These are phyloP conservation scores for Drosophila sturtevanti DNA, from an alignment of 1,140 invertebrate genomes.

Conservation along the genomic window DNA sequence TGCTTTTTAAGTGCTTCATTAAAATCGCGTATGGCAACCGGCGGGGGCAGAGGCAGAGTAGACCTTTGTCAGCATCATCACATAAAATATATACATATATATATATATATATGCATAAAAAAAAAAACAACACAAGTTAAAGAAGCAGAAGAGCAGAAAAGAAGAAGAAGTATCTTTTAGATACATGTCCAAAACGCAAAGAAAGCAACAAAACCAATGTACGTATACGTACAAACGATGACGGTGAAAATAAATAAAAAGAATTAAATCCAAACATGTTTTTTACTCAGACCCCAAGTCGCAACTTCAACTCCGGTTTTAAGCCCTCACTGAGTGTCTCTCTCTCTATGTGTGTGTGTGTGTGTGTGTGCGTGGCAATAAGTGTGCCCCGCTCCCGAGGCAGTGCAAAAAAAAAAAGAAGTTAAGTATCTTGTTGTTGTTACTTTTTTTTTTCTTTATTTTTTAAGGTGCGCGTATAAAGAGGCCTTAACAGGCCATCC, in stretches of 20 bases:
- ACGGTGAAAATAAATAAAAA: slow-evolving; percentile 68
- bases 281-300: slow-evolving; percentile 56
- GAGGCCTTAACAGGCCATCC: slow-evolving; percentile 67
- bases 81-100: slow-evolving; percentile 35
- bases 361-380: slow-evolving; percentile 66
- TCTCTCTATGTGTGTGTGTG: slow-evolving; percentile 37
- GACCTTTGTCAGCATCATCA: slow-evolving; percentile 79
- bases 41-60: slow-evolving; percentile 30
- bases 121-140: not conserved
- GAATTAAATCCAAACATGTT: slow-evolving; percentile 79
- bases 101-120: not conserved
- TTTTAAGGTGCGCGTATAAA: slow-evolving; percentile 75
- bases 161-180: slow-evolving; percentile 67
- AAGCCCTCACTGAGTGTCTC: slow-evolving; percentile 41
- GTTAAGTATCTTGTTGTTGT: slow-evolving; percentile 74
- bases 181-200: slow-evolving; percentile 75
- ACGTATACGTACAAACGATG: slow-evolving; percentile 42
- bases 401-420: slow-evolving; percentile 54
- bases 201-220: slow-evolving; percentile 56
- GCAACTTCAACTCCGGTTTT: slow-evolving; percentile 43
- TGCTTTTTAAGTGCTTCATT: slow-evolving; percentile 81
- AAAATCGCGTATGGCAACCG: slow-evolving; percentile 73
- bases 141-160: slow-evolving; percentile 20
- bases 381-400: slow-evolving; percentile 68
- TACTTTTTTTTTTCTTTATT: slow-evolving; percentile 41